Evolutionary conservation across 2,113 vertebrate genomes (phyloP).

Genomic region (Zapornia atra): DNA sequence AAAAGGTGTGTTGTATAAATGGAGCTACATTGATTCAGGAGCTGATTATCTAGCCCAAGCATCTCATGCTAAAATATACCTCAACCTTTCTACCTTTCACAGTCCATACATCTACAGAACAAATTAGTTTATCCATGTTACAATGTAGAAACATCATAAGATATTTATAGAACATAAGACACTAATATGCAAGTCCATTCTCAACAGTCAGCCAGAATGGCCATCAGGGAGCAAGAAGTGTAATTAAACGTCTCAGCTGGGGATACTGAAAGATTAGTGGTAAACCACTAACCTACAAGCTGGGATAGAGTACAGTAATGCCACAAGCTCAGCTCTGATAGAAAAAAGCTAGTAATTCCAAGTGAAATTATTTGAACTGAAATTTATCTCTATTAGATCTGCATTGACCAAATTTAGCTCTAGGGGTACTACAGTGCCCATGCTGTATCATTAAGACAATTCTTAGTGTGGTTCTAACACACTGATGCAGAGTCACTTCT

Average conservation of each 20-base stretch:
- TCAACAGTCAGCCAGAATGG: background rate
- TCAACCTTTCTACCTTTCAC: background rate
- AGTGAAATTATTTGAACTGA: background rate
- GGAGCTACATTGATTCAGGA: background rate
- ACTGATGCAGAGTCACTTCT: background rate
- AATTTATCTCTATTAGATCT: background rate
- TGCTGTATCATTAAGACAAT: background rate
- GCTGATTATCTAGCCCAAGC: background rate
- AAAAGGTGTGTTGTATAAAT: background rate
- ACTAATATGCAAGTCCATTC: background rate
- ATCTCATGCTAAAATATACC: background rate
- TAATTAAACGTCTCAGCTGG: slow-evolving; percentile 2
- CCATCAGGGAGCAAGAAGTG: background rate
- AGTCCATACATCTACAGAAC: background rate
- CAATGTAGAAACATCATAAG: background rate
- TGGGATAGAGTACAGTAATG: background rate
- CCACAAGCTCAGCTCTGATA: background rate
- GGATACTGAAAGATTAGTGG: background rate
- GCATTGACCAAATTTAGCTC: background rate
- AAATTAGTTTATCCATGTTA: background rate
- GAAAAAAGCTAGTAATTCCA: background rate
- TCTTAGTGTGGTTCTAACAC: background rate
- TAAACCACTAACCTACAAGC: background rate
- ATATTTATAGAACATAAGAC: slow-evolving; percentile 10
- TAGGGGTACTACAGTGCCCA: no score